Base-by-base conservation (phyloP, 2,113 vertebrate species). In the Vimba vimba region DNA sequence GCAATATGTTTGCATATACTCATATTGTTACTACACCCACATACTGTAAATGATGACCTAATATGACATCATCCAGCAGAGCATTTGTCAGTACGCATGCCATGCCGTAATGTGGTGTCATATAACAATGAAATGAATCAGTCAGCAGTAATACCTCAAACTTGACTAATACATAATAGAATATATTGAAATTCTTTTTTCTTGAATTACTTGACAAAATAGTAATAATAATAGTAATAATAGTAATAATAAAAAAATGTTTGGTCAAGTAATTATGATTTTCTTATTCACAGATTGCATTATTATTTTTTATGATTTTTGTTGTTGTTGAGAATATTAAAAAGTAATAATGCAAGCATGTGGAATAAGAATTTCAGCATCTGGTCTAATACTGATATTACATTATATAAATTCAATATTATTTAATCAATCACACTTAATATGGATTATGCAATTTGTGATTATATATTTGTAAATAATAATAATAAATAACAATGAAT, bases 61-160 rank as follows among this genome's bases (percentile, higher is more conserved):
- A 86, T 89, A 86, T 89, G 88, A 89, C 88, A 89, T 89, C 88
- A 89, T 86, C 85, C 68, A 57, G 68, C 57, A 33, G 87, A 83
- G 84, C 59, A 33, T 69, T 57, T 66, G 87, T 73, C 85, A 83
- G 84, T 57, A 75, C 78, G 86, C 17, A 36, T 83, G 81, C 13
- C 82, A 86, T 50, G 60, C 77, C 27, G 82, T 86, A 30, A 85
- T 78, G 27, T 62, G 69, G 78, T 60, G 60, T 79, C 85, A 78
- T 19, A 10, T 33, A 27, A 83, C 68, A 83, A 52, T n/a, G 47
- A 52, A 43, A 82, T 4, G 43, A 69, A 52, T 82, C 17, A 50
- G 62, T 69, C 39, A 4, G 13, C 59, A 4, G 43, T 82, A 68
- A 59, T 59, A 23, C 30, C 19, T 23, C 25, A 68, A 52, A 69